Evolutionary conservation across 2,113 vertebrate species (phyloP).

Genomic region (Cygnus buccinator): DNA sequence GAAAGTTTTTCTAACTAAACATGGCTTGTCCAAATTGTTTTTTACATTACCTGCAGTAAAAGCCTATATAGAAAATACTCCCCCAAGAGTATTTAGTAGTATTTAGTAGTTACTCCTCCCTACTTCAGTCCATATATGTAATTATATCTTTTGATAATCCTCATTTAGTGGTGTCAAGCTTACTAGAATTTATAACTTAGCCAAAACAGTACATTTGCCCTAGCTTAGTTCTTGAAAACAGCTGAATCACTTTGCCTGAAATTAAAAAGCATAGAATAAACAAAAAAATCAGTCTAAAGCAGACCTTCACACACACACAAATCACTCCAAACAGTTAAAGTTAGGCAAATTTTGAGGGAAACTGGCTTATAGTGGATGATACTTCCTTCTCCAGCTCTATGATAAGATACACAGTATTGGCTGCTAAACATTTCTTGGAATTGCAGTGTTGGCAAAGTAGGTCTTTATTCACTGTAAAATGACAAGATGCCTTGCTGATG

Average conservation of each 20-base stretch:
- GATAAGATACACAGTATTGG: neutral
- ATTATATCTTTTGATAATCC: neutral
- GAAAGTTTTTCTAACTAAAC: slow-evolving; percentile 8
- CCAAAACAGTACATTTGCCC: neutral
- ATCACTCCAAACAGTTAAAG: neutral
- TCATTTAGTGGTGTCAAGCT: neutral
- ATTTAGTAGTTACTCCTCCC: too few relatives aligned
- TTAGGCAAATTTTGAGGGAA: neutral
- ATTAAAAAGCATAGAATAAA: neutral
- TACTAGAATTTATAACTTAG: neutral
- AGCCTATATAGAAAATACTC: neutral
- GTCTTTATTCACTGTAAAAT: neutral
- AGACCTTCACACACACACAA: neutral
- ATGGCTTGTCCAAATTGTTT: neutral
- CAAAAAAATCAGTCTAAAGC: neutral
- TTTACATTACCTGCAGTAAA: neutral
- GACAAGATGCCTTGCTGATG: neutral
- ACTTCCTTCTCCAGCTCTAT: neutral
- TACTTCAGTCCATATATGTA: neutral
- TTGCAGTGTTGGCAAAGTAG: neutral
- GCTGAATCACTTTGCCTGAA: neutral
- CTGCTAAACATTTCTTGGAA: neutral
- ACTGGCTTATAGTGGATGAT: neutral
- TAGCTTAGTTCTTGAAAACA: neutral
- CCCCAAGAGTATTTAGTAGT: neutral